phyloP scores from a whole-genome alignment of 2,797 vertebrate species.

The Sternarchorhynchus goeldii region DNA sequence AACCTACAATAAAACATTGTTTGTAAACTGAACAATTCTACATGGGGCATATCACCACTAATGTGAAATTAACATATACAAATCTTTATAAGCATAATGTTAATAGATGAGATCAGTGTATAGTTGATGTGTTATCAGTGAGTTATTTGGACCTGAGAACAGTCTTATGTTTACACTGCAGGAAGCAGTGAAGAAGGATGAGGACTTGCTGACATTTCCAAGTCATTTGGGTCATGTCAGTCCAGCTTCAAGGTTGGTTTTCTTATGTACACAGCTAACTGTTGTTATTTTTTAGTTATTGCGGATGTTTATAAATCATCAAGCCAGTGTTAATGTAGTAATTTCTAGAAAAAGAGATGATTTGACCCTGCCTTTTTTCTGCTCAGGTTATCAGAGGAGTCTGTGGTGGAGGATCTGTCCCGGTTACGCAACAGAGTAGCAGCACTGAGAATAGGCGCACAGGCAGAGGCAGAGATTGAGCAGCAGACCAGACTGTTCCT shows the following conservation, averaged over 20 bases:
- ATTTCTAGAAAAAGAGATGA: neutral
- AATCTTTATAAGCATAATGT: too few relatives aligned
- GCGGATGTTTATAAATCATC: neutral
- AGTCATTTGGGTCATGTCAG: conserved; percentile 79
- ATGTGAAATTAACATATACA: too few relatives aligned
- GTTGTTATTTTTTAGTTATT: neutral
- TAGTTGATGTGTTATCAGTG: neutral
- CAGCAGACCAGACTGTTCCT: conserved; percentile 74
- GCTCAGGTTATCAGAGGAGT: conserved; percentile 78
- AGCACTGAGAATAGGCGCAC: conserved; percentile 66
- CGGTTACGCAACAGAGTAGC: conserved; percentile 75
- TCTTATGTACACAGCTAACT: too few relatives aligned
- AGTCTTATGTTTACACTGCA: conserved; percentile 62
- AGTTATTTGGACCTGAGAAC: neutral
- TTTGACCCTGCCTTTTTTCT: conserved; percentile 22
- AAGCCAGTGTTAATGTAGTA: neutral
- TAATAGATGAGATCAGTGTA: neutral
- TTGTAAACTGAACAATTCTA: too few relatives aligned
- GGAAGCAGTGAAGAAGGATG: conserved; percentile 84
- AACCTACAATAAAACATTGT: too few relatives aligned
- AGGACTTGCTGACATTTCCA: conserved; percentile 79
- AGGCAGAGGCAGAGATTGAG: conserved; percentile 71
- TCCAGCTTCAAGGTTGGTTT: conserved; percentile 76
- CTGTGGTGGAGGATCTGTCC: conserved; percentile 76
- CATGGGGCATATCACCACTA: too few relatives aligned